Base-by-base conservation (phyloP, 2,888 invertebrate genomes). In the Watsonalla cultraria region DNA sequence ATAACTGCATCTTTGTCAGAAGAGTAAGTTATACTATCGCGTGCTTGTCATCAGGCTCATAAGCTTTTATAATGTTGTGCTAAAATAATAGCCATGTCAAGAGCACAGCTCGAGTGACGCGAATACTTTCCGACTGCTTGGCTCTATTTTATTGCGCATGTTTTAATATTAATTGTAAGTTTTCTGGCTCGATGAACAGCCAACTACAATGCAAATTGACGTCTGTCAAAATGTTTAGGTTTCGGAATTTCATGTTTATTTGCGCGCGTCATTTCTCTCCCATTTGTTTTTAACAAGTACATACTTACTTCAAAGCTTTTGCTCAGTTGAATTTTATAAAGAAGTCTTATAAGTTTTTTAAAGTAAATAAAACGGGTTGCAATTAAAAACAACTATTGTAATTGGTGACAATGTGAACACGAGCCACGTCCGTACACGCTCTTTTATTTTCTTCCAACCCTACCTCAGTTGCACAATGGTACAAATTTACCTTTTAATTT, bases 111-210 rank as follows among this genome's bases (percentile, higher is more conserved):
- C 76, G 74, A 72, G 67, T 84, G 84, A 87, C 82, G 82, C 66
- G 80, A 78, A 88, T 84, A 80, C 80, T 84, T 87, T 86, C 86
- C 86, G 83, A 84, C 82, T 82, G 82, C 82, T 84, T 84, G 83
- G 66, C 75, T 87, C 79, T 81, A 83, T 85, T 86, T 86, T 84
- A 88, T 84, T 84, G 86, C 72, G 87, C 88, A 87, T 87, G 85
- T 86, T 85, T 88, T 85, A 87, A 88, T 86, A 87, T 86, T 88
- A 86, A 88, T 88, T 86, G 85, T 86, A 84, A 86, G 86, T 87
- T 86, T 86, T 86, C 85, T 74, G 74, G 66, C 62, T 74, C 75
- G 80, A 66, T 77, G 80, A 69, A 61, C 72, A 53, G 61, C 60
- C 72, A 74, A 77, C 72, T 72, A 74, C 70, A 72, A 83, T 80